phyloP scores from a whole-genome alignment of 2,797 vertebrate species.

The Spheniscus humboldti region DNA sequence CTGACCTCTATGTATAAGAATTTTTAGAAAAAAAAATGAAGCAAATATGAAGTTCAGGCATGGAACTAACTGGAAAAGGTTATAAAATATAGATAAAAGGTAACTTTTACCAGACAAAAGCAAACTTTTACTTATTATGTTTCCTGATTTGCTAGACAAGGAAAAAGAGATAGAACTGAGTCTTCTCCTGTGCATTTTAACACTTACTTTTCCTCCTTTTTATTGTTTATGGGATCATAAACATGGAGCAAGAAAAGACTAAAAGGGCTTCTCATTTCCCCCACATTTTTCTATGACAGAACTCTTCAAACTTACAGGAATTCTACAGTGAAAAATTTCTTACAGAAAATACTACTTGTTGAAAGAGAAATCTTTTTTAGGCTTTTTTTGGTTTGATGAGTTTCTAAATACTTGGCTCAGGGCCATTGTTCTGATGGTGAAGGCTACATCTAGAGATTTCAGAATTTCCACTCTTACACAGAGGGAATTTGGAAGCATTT shows the following conservation, averaged over 20 bases:
- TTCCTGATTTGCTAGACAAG: not conserved
- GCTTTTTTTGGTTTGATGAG: not conserved
- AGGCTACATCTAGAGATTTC: not conserved
- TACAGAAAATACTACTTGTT: not conserved
- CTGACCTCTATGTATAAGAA: not conserved
- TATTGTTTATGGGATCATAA: not conserved
- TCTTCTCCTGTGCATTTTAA: not conserved
- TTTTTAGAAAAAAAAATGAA: not conserved
- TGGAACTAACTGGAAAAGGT: not conserved
- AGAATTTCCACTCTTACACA: not conserved
- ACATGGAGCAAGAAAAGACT: not conserved
- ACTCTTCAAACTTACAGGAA: not conserved
- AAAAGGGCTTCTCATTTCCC: not conserved
- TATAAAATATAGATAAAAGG: not conserved
- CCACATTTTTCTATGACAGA: not conserved
- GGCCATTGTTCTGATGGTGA: not conserved
- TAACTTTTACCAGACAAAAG: not conserved
- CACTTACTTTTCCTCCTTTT: not conserved
- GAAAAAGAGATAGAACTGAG: not conserved
- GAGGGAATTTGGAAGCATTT: not conserved
- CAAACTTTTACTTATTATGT: not conserved
- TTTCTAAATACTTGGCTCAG: not conserved
- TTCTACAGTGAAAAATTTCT: not conserved
- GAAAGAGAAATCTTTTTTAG: fast-evolving
- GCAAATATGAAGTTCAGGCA: not conserved